Percentiles rank a stretch among this genome's conserved stretches.
Evolutionary conservation across 2,888 invertebrate genomes (phyloP).

Genomic region (Cosmia pyralina): DNA sequence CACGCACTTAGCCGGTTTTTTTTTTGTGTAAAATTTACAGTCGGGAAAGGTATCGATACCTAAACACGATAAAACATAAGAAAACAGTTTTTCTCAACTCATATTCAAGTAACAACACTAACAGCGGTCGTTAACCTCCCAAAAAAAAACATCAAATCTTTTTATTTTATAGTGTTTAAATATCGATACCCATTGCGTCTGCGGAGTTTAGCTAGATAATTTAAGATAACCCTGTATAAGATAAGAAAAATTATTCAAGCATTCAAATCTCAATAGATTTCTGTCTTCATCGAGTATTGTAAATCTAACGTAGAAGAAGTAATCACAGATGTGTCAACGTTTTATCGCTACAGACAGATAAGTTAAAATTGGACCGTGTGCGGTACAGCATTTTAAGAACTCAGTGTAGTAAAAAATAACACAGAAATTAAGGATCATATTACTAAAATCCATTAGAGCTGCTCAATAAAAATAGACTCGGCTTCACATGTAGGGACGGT

Average conservation of each 20-base stretch:
- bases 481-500: constrained; percentile 58
- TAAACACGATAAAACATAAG: too few relatives aligned
- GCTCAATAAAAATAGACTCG: constrained; percentile 87
- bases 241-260: neutral
- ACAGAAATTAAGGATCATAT: constrained; percentile 86
- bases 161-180: too few relatives aligned
- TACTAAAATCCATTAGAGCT: constrained; percentile 88
- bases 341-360: constrained; percentile 75
- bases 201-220: too few relatives aligned
- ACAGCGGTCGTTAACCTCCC: too few relatives aligned
- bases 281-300: neutral
- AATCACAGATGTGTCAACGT: constrained; percentile 62
- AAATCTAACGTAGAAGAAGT: constrained; percentile 16
- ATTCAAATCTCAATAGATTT: neutral
- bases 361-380: constrained; percentile 74
- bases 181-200: too few relatives aligned
- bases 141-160: too few relatives aligned
- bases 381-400: constrained; percentile 78
- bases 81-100: too few relatives aligned
- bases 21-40: too few relatives aligned
- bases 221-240: too few relatives aligned
- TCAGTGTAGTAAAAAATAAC: constrained; percentile 80
- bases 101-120: too few relatives aligned
- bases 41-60: too few relatives aligned
- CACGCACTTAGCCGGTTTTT: too few relatives aligned